Evolutionary conservation across 2,113 vertebrate species (phyloP).

Genomic region (Haliaeetus leucogaster): DNA sequence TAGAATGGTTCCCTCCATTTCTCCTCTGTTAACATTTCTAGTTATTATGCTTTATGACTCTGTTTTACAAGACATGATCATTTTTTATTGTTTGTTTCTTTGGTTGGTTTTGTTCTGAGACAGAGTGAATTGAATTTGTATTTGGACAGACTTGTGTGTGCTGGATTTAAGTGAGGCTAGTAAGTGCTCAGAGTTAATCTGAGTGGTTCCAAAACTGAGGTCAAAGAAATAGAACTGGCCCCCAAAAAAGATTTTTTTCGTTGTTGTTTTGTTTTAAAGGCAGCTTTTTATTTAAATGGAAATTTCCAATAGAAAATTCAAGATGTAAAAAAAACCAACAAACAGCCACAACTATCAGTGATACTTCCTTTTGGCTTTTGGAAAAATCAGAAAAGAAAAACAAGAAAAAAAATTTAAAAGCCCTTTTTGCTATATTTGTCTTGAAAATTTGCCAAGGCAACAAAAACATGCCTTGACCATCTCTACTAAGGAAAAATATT

Average conservation of each 20-base stretch:
- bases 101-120: neutral
- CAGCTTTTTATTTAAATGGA: neutral
- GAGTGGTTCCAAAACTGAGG: neutral
- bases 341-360: neutral
- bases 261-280: neutral
- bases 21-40: neutral
- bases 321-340: neutral
- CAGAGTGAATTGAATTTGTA: neutral
- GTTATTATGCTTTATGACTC: neutral
- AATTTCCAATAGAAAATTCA: neutral
- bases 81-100: neutral
- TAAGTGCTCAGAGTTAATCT: neutral
- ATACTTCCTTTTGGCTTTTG: neutral
- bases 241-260: no score
- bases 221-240: neutral
- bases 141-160: neutral
- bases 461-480: neutral
- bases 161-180: neutral
- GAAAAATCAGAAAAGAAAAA: neutral
- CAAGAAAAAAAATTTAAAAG: neutral
- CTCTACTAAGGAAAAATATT: neutral
- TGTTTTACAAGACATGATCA: neutral
- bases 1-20: neutral
- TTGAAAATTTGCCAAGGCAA: neutral
- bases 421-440: neutral